Evolutionary conservation across 2,113 vertebrate species (phyloP), one percentile per base, ranked within the genome.

Genomic region (Herpetotheres cachinnans): DNA sequence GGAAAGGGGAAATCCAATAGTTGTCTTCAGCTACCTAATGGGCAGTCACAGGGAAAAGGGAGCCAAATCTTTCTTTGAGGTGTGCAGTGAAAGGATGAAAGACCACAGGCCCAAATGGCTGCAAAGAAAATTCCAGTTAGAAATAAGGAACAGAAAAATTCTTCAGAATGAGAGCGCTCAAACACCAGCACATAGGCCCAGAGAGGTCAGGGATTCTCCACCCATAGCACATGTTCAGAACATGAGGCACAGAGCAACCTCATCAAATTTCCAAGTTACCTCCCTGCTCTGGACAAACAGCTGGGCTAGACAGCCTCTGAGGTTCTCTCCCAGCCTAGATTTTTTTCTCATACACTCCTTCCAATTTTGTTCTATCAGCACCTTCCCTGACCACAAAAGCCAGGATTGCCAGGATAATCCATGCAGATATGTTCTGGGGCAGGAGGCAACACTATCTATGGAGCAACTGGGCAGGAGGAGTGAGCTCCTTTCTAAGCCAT

Each of bases 361-460:
- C 4, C 55, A 46, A 6, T 12, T 78, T 56, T 16, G 18, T 34
- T 67, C 44, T 61, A 6, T 25, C 22, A 74, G 25, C 5, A 21
- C 8, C 1, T 7, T 42, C 20, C 36, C 26, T 16, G 10, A 54
- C 16, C 18, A 42, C 11, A n/a, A 7, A 6, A 63, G 54, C 3
- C 6, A 73, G 25, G 40, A 74, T 44, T 71, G 8, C n/a, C 16
- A 36, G 2, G 30, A 44, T 19, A 74, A 76, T n/a, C 18, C 49
- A 40, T 1, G 2, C 55, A 70, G 32, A 50, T 13, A 62, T 15
- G 7, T 36, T 27, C 40, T 56, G n/a, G 19, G 19, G 71, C 46
- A 78, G 40, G 13, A 72, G 21, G 29, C 0, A 0, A 58, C 65
- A 34, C 30, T 30, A 46, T 4, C 15, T 38, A 58, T 1, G 4